Evolutionary conservation across 2,888 invertebrate species (phyloP).

Genomic region (Euzophera pinguis): DNA sequence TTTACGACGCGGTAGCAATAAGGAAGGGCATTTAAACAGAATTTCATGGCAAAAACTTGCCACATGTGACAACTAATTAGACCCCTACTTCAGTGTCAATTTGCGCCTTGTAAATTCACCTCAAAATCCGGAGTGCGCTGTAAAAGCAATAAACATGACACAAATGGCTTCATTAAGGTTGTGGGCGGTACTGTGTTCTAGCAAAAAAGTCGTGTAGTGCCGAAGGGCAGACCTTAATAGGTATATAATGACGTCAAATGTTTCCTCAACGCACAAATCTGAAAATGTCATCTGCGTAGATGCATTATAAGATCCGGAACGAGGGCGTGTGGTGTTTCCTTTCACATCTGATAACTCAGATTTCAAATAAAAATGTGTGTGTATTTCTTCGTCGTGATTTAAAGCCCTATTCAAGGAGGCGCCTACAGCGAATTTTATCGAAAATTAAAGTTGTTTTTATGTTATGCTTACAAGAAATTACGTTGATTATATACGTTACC

Average conservation of each 20-base stretch:
- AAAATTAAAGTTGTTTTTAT: slow-evolving; percentile 2
- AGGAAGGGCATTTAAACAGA: neutral
- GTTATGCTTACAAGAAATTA: slow-evolving; percentile 1
- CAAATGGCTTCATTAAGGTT: slow-evolving; percentile 74
- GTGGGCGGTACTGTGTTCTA: slow-evolving; percentile 60
- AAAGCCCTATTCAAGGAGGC: slow-evolving; percentile 1
- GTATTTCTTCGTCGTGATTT: slow-evolving; percentile 1
- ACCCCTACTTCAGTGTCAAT: slow-evolving; percentile 66
- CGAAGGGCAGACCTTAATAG: slow-evolving; percentile 58
- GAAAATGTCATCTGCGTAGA: slow-evolving; percentile 54
- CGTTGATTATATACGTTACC: slow-evolving; percentile 6
- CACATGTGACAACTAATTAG: slow-evolving; percentile 60
- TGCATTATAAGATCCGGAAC: slow-evolving; percentile 52
- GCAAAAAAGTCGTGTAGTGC: slow-evolving; percentile 66
- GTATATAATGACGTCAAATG: slow-evolving; percentile 68
- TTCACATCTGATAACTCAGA: slow-evolving; percentile 20
- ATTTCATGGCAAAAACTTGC: slow-evolving; percentile 26
- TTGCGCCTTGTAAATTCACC: slow-evolving; percentile 71
- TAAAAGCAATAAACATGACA: slow-evolving; percentile 77
- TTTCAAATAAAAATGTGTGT: slow-evolving; percentile 26
- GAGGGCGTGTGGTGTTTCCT: slow-evolving; percentile 36
- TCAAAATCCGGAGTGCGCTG: slow-evolving; percentile 69
- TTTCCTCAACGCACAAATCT: slow-evolving; percentile 68
- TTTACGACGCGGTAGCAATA: neutral
- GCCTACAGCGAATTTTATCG: slow-evolving; percentile 6